Base-by-base conservation (phyloP, 1,140 invertebrate genomes). In the Phymastichus coffea region DNA sequence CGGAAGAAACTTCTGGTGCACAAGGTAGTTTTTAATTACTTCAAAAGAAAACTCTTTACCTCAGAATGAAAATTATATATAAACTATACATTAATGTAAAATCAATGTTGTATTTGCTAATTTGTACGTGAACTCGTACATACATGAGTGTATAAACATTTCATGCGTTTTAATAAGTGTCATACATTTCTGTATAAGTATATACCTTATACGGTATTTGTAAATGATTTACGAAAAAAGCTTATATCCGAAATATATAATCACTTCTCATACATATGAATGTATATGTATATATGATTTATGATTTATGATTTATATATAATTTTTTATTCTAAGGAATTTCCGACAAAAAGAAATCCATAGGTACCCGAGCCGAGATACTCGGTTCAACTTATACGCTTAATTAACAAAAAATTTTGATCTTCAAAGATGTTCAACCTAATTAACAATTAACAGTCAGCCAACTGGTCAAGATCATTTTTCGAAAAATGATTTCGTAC, bases 231-330 rank as follows among this genome's bases (percentile, higher is more conserved):
- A 46, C 8, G 14, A 8, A 23, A 22, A 1, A 35, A n/a, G n/a
- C 26, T 46, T 19, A 35, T 55, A 33, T 54, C 17, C 10, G 15
- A 17, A 6, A 20, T 22, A 22, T 52, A 40, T 38, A 40, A n/a
- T 22, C 7, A 40, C 25, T 40, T 52, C 4, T 25, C 23, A 53
- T 41, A 35, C 37, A 46, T 23, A 23, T 46, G 8, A 1, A 47
- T 46, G n/a, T n/a, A n/a, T n/a, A n/a, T n/a, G n/a, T n/a, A n/a
- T n/a, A n/a, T n/a, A n/a, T n/a, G n/a, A n/a, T n/a, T n/a, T n/a
- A n/a, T n/a, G n/a, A n/a, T n/a, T n/a, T n/a, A 46, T 30, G 22
- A 54, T 54, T 54, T 54, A 15, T 56, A 56, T 56, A 56, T 56
- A 46, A 46, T 35, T 46, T 56, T n/a, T 56, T 47, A 28, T 28